phyloP scores from a whole-genome alignment of 2,113 vertebrate genomes.

The Isichthys henryi region DNA sequence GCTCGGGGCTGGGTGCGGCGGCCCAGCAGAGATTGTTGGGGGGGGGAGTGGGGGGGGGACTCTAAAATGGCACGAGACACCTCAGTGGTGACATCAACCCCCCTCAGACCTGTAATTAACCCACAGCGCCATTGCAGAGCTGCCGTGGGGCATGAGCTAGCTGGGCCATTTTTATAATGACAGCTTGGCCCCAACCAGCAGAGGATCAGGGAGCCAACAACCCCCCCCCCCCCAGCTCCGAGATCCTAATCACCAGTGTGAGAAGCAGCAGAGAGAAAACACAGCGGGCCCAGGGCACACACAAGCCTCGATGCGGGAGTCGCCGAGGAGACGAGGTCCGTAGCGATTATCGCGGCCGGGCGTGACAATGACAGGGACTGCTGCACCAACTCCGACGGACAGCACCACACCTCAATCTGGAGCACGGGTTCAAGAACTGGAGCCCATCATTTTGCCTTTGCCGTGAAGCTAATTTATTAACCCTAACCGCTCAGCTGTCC shows the following conservation, averaged over 20 bases:
- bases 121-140: slow-evolving; percentile 48
- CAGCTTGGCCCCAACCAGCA: slow-evolving; percentile 37
- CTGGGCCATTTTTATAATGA: slow-evolving; percentile 55
- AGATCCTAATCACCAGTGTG: slow-evolving; percentile 51
- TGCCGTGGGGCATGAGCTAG: slow-evolving; percentile 34
- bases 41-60: neutral
- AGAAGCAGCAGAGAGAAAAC: slow-evolving; percentile 30
- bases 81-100: slow-evolving; percentile 56
- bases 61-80: slow-evolving; percentile 33
- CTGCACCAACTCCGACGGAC: neutral
- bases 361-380: no score
- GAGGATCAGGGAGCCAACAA: slow-evolving; percentile 25
- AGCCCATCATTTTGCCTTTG: neutral
- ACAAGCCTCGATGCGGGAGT: slow-evolving; percentile 1
- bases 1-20: neutral
- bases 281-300: slow-evolving; percentile 8
- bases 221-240: slow-evolving; percentile 33
- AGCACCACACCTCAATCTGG: no score
- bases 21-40: neutral
- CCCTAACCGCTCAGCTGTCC: neutral
- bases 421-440: neutral
- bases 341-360: neutral
- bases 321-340: neutral
- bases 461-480: neutral
- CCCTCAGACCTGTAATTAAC: slow-evolving; percentile 63